Conservation (phyloP, 2,797 vertebrate genomes). For the Lerista edwardsae region DNA sequence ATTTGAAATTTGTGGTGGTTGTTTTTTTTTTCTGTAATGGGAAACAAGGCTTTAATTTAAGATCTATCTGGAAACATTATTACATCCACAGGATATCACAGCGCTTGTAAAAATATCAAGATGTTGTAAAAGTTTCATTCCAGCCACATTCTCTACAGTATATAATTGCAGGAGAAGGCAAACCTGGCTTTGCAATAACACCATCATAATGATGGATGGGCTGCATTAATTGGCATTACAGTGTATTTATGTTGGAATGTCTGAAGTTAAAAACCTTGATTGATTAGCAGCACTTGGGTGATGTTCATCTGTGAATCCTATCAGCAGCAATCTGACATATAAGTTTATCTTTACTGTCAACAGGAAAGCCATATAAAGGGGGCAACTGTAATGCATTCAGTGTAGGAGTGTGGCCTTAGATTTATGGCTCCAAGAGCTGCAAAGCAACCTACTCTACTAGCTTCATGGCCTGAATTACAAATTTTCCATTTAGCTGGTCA, state of each 20-base stretch:
- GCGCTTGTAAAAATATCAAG: conserved; percentile 47
- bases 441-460: conserved; percentile 55
- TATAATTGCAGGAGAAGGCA: conserved; percentile 50
- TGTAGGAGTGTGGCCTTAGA: conserved; percentile 65
- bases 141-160: background rate
- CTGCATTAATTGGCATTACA: conserved; percentile 68
- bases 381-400: conserved; percentile 22
- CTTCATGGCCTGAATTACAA: conserved; percentile 77
- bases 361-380: conserved; percentile 31
- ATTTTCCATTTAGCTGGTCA: conserved; percentile 73
- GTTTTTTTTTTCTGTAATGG: conserved; percentile 37
- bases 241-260: conserved; percentile 68
- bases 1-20: conserved; percentile 27
- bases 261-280: conserved; percentile 69
- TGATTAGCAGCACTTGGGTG: conserved; percentile 62
- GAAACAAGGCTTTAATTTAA: conserved; percentile 62
- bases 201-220: conserved; percentile 49
- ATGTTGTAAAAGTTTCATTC: conserved; percentile 23
- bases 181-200: conserved; percentile 36
- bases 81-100: conserved; percentile 37
- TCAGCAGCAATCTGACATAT: conserved; percentile 59
- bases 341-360: conserved; percentile 57
- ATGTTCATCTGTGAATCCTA: conserved; percentile 53
- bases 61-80: conserved; percentile 53
- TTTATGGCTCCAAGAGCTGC: conserved; percentile 64